phyloP scores from a whole-genome alignment of 2,113 vertebrate species.

The Entomyzon cyanotis region DNA sequence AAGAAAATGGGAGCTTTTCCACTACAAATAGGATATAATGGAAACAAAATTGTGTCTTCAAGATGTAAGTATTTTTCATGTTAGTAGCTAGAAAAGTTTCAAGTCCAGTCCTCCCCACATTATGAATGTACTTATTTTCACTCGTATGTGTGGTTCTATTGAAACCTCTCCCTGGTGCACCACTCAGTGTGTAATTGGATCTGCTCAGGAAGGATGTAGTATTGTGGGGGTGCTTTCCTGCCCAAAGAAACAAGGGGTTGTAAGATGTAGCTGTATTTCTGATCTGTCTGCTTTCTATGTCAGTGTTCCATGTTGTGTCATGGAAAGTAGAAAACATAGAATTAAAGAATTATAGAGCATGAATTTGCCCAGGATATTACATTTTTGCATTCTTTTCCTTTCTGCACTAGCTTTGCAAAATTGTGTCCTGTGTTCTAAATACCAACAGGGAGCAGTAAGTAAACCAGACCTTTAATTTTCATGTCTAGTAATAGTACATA shows the following conservation, averaged over 20 bases:
- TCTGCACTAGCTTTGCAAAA: not conserved
- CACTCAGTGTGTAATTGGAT: not conserved
- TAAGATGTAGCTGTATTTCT: not conserved
- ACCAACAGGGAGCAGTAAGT: not conserved
- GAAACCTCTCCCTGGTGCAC: not conserved
- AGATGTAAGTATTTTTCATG: not conserved
- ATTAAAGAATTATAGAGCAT: not conserved
- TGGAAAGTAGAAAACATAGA: not conserved
- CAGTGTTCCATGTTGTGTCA: not conserved
- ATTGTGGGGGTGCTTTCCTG: not conserved
- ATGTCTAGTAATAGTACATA: not conserved
- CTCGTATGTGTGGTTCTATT: accelerated
- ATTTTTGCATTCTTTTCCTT: not conserved
- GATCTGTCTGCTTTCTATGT: not conserved
- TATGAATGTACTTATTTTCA: not conserved
- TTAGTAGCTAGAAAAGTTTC: not conserved
- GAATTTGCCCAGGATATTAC: not conserved
- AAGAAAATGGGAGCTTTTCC: not conserved
- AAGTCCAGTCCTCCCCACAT: not conserved
- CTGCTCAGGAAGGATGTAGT: not conserved
- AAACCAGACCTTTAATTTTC: not conserved
- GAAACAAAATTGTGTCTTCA: not conserved
- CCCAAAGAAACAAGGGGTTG: not conserved
- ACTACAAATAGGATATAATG: not conserved
- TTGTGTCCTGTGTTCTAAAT: not conserved